Percentiles rank a stretch among this genome's conserved stretches.
These are phyloP conservation scores for Electrophaes corylata DNA, from an alignment of 2,888 invertebrate species.

Conservation along the genomic window DNA sequence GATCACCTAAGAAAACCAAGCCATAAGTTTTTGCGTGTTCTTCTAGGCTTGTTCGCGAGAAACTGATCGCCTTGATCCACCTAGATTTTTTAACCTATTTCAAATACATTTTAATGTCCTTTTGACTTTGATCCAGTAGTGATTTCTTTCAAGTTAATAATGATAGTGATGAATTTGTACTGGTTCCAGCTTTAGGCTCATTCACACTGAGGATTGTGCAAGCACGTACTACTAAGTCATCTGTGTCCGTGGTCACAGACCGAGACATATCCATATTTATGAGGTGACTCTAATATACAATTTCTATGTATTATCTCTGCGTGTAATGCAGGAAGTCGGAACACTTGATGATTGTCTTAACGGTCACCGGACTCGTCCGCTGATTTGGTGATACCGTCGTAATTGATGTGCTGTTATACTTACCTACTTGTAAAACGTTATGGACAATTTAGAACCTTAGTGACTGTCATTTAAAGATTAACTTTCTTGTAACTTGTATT, in stretches of 20 bases:
- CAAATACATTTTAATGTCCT: too few relatives aligned
- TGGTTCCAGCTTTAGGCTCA: slow-evolving; percentile 54
- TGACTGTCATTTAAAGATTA: too few relatives aligned
- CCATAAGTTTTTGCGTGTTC: too few relatives aligned
- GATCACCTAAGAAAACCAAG: too few relatives aligned
- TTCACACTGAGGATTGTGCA: slow-evolving; percentile 77
- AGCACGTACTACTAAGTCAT: slow-evolving; percentile 50
- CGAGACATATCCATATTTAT: slow-evolving; percentile 83
- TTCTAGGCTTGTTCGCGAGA: too few relatives aligned
- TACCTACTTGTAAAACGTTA: slow-evolving; percentile 9
- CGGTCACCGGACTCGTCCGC: slow-evolving; percentile 65
- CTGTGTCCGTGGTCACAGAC: slow-evolving; percentile 71
- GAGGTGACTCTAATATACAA: slow-evolving; percentile 82
- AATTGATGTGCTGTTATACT: slow-evolving; percentile 52
- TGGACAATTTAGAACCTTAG: not conserved
- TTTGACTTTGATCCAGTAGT: too few relatives aligned
- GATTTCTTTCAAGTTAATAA: too few relatives aligned
- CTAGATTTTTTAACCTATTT: too few relatives aligned
- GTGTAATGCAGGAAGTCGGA: slow-evolving; percentile 79
- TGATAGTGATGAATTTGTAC: not conserved
- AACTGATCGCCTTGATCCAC: too few relatives aligned
- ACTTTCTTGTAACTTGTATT: too few relatives aligned
- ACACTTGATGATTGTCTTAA: slow-evolving; percentile 76
- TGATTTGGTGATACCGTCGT: slow-evolving; percentile 52
- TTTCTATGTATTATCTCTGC: slow-evolving; percentile 83